A percentile compares a stretch with the other conserved stretches of the same genome.
These are phyloP conservation scores for Drosophila nannoptera DNA, from an alignment of 1,140 invertebrate genomes.

Conservation along the genomic window DNA sequence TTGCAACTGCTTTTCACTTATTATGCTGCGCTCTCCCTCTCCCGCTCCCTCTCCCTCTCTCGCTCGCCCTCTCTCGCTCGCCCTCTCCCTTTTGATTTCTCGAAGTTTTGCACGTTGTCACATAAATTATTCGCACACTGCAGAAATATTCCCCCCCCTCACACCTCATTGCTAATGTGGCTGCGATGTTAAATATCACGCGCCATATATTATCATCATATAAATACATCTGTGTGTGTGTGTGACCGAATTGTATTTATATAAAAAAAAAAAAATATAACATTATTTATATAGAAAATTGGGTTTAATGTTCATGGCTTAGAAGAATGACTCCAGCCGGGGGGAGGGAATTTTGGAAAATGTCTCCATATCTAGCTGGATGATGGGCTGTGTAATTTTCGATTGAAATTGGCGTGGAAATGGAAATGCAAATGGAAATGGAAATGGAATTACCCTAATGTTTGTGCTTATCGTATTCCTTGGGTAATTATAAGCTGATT, in stretches of 20 bases:
- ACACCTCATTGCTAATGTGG: slow-evolving; percentile 62
- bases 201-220: slow-evolving; percentile 53
- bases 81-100: not conserved
- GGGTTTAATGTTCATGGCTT: not conserved
- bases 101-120: slow-evolving; percentile 60
- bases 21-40: not conserved
- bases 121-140: slow-evolving; percentile 54
- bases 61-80: not conserved
- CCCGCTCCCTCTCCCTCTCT: slow-evolving; percentile 3
- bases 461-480: not conserved
- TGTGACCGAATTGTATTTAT: not conserved
- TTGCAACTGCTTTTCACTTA: slow-evolving; percentile 41
- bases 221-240: slow-evolving; percentile 23
- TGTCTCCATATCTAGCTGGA: too few relatives aligned
- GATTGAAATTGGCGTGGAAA: not conserved
- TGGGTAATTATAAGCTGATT: not conserved
- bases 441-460: not conserved
- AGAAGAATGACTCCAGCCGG: too few relatives aligned
- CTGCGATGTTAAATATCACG: slow-evolving; percentile 55
- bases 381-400: not conserved
- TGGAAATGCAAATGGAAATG: slow-evolving; percentile 3
- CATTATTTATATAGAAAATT: not conserved
- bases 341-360: too few relatives aligned
- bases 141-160: slow-evolving; percentile 24
- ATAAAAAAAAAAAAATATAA: not conserved